phyloP scores from a whole-genome alignment of 2,888 invertebrate genomes.

The Fragum fragum region DNA sequence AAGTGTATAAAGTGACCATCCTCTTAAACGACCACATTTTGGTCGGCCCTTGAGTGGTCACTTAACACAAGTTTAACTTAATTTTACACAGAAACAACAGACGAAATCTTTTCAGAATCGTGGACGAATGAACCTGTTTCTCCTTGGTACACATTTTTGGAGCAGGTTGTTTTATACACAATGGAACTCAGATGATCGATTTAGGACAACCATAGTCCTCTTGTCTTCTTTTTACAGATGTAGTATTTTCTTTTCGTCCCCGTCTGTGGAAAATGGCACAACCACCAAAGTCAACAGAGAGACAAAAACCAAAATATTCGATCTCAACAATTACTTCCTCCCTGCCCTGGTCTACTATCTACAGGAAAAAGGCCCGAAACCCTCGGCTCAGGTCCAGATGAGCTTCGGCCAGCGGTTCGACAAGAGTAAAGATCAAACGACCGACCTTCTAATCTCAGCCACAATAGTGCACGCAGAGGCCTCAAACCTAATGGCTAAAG shows the following conservation, averaged over 20 bases:
- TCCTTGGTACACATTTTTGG: no score
- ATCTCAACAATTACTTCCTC: constrained; percentile 68
- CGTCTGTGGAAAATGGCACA: constrained; percentile 48
- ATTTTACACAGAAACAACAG: no score
- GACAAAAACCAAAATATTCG: constrained; percentile 68
- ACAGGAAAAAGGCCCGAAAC: constrained; percentile 57
- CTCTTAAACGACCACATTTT: no score
- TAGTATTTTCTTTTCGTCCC: constrained; percentile 71
- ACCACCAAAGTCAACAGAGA: constrained; percentile 70
- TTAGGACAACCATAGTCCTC: no score
- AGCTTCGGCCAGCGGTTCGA: constrained; percentile 77
- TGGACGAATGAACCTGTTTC: no score
- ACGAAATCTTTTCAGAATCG: no score
- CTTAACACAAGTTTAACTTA: no score
- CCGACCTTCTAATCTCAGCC: constrained; percentile 71
- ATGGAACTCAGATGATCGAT: no score
- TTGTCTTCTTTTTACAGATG: no score
- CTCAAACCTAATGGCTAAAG: constrained; percentile 61
- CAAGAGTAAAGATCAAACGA: constrained; percentile 50
- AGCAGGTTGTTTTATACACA: no score
- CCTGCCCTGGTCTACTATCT: constrained; percentile 63
- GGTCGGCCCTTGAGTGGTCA: no score
- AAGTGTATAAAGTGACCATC: no score
- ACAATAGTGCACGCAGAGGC: constrained; percentile 68
- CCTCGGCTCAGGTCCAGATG: constrained; percentile 70